Evolutionary conservation across 2,113 vertebrate genomes (phyloP), one percentile per base, ranked within the genome.

Genomic region (Scopus umbretta): DNA sequence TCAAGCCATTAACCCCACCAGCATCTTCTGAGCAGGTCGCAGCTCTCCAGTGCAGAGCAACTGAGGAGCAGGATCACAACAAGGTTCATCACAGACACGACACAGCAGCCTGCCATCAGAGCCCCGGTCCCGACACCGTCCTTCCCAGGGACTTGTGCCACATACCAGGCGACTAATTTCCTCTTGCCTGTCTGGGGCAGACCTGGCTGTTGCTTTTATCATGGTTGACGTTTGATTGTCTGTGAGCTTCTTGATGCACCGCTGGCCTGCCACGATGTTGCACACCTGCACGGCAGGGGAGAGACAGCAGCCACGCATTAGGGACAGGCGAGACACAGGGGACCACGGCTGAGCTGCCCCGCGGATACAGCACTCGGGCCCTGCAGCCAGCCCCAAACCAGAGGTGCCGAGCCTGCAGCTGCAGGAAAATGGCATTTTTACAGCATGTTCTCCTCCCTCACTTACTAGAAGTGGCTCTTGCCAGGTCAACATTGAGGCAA

Each of bases 151-250:
- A 20, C n/a, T 7, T 2, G 2, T 7, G n/a, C 25, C 72, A 98
- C 98, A 0, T 93, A 99, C 98, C 98, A 99, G 97, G 26, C 98
- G 92, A 66, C 98, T 99, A 36, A 99, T 99, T 5, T 99, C 98
- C 87, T 99, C 98, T 88, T 99, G 98, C 92, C 98, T 97, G 96
- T 99, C 98, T 9, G 98, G 98, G 32, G 98, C 98, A 62, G 98
- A 99, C 86, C 98, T 97, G 62, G 98, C 98, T n/a, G 98, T 99
- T 61, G 98, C 98, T 96, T 98, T 99, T 95, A 98, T 98, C 98
- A 98, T 98, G 87, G 98, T 98, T 3, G 98, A 98, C 0, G 98
- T 98, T 61, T 99, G 98, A 98, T 99, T 99, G 98, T 99, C 98
- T 0, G 98, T 99, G 75, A 99, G 95, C 96, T 99, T 99, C 96